Percentiles rank a stretch among this genome's conserved stretches.
Conservation (phyloP, 2,888 invertebrate species). For the Pseudococcus longispinus region DNA sequence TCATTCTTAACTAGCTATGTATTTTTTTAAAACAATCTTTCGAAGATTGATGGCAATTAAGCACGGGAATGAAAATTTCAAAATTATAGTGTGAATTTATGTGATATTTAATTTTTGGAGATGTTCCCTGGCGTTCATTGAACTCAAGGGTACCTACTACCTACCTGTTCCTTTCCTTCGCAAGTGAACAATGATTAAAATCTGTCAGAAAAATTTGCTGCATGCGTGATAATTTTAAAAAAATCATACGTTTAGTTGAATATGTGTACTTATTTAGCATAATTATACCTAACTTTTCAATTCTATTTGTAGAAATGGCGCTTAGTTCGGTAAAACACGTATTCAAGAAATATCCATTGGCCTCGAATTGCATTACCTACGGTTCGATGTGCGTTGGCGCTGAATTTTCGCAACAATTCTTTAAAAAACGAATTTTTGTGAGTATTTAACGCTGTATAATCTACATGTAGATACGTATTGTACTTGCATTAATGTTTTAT, state of each 20-base stretch:
- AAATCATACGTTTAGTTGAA: too few relatives aligned
- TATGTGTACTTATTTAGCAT: neutral
- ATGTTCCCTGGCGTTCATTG: neutral
- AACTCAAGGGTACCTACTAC: neutral
- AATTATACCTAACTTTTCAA: neutral
- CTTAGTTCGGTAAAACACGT: constrained; percentile 60
- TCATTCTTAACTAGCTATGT: neutral
- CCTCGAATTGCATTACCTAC: constrained; percentile 71
- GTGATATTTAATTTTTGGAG: neutral
- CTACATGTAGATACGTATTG: neutral
- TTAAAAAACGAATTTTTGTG: constrained; percentile 74
- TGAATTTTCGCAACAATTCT: constrained; percentile 79
- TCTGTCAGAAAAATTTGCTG: too few relatives aligned
- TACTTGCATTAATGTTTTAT: neutral
- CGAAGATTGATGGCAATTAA: neutral
- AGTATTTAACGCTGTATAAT: neutral
- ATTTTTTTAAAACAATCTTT: neutral
- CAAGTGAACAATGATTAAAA: neutral
- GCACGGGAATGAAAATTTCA: neutral
- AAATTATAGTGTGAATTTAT: neutral
- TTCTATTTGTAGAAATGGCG: constrained; percentile 48
- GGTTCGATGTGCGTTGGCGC: constrained; percentile 80
- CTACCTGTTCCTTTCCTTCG: neutral
- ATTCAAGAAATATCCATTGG: constrained; percentile 65
- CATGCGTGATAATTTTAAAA: too few relatives aligned